These are phyloP conservation scores for Silurus aristotelis DNA, from an alignment of 2,797 vertebrate genomes.

Conservation along the genomic window DNA sequence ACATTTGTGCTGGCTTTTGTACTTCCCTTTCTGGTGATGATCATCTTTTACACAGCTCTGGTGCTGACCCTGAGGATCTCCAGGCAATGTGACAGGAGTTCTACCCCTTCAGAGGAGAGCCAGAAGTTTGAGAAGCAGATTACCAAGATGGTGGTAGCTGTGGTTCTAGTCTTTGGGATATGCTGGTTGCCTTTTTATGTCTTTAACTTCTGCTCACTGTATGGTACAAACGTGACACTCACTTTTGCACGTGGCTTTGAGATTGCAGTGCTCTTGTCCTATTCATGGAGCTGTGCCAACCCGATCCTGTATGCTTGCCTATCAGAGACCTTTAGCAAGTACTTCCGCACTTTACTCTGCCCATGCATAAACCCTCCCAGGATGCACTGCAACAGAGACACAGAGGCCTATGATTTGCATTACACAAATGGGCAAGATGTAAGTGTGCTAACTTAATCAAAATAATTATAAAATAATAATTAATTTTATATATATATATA, in stretches of 20 bases:
- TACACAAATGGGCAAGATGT: slow-evolving; percentile 58
- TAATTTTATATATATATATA: too few species aligned
- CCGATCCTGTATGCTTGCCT: slow-evolving; percentile 77
- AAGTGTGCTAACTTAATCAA: slow-evolving; percentile 49
- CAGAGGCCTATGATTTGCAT: slow-evolving; percentile 66
- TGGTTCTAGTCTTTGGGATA: slow-evolving; percentile 72
- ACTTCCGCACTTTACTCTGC: slow-evolving; percentile 72
- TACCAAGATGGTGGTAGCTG: slow-evolving; percentile 74
- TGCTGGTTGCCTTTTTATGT: slow-evolving; percentile 81
- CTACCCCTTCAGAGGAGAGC: slow-evolving; percentile 46
- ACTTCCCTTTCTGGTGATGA: slow-evolving; percentile 72
- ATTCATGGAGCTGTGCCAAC: slow-evolving; percentile 80
- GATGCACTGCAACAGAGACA: slow-evolving; percentile 60
- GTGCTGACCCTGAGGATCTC: slow-evolving; percentile 64
- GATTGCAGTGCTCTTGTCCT: slow-evolving; percentile 74
- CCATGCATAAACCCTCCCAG: slow-evolving; percentile 58
- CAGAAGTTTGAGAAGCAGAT: slow-evolving; percentile 69
- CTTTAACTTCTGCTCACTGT: slow-evolving; percentile 74
- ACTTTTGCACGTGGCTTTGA: slow-evolving; percentile 69
- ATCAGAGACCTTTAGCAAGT: slow-evolving; percentile 71
- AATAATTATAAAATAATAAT: not conserved
- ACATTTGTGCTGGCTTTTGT: slow-evolving; percentile 76
- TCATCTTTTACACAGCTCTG: slow-evolving; percentile 63
- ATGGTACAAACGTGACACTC: slow-evolving; percentile 34
- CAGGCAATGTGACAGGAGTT: not conserved